A percentile compares a stretch with the other conserved stretches of the same genome.
Conservation (phyloP, 2,113 vertebrate genomes). For the Lagopus leucura region DNA sequence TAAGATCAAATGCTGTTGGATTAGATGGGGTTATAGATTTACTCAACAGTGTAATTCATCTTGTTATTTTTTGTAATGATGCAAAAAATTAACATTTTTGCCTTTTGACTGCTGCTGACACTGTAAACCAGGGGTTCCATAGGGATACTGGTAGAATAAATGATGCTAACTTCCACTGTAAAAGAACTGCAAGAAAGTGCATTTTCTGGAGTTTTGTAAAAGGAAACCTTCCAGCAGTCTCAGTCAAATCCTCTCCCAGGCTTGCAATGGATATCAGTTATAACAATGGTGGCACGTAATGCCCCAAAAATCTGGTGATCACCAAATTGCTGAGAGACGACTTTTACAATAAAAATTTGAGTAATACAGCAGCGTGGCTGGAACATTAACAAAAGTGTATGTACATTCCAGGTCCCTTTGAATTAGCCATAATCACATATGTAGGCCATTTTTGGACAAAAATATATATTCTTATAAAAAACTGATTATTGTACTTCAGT, state of each 20-base stretch:
- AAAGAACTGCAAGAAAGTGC: constrained; percentile 55
- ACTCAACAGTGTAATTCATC: constrained; percentile 42
- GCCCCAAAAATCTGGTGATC: constrained; percentile 37
- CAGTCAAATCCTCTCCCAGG: constrained; percentile 53
- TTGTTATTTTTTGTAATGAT: constrained; percentile 48
- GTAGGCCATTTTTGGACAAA: constrained; percentile 84
- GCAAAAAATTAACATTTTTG: constrained; percentile 65
- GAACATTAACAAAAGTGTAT: constrained; percentile 85
- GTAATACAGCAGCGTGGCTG: constrained; percentile 74
- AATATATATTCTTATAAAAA: constrained; percentile 89
- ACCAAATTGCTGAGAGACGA: constrained; percentile 67
- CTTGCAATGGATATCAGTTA: constrained; percentile 10
- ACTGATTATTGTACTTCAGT: constrained; percentile 80
- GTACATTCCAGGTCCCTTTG: constrained; percentile 83
- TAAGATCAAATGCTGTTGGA: constrained; percentile 66
- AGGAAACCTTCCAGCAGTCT: constrained; percentile 77
- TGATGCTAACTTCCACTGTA: constrained; percentile 52
- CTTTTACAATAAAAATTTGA: constrained; percentile 78
- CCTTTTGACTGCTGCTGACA: constrained; percentile 52
- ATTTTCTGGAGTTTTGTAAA: constrained; percentile 66
- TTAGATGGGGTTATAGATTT: constrained; percentile 63
- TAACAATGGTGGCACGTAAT: constrained; percentile 52
- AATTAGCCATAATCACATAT: constrained; percentile 84
- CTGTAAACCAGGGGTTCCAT: constrained; percentile 24
- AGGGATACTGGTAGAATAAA: constrained; percentile 27